Conservation (phyloP, 2,888 invertebrate genomes). For the Andricus quercusramuli region DNA sequence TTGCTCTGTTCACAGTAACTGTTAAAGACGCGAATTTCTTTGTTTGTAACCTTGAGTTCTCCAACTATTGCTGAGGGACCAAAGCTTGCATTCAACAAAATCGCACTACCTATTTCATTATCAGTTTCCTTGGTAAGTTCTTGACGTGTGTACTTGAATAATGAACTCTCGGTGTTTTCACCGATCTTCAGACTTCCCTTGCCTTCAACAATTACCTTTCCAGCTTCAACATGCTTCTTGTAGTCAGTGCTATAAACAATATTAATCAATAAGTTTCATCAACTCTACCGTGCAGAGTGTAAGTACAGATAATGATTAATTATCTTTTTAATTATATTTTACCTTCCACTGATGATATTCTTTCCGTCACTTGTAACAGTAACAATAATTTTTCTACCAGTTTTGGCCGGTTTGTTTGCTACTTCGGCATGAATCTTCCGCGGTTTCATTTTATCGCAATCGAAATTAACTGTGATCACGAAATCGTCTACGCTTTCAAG, state of each 20-base stretch:
- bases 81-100: constrained; percentile 85
- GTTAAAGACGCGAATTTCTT: constrained; percentile 85
- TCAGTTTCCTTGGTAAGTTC: constrained; percentile 81
- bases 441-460: constrained; percentile 83
- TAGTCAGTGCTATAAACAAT: constrained; percentile 82
- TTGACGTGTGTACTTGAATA: constrained; percentile 87
- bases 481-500: constrained; percentile 84
- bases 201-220: constrained; percentile 87
- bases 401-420: constrained; percentile 82
- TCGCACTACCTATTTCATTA: constrained; percentile 85
- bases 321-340: constrained; percentile 34
- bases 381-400: constrained; percentile 84
- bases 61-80: constrained; percentile 86
- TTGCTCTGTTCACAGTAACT: constrained; percentile 90
- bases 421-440: constrained; percentile 85
- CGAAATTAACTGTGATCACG: constrained; percentile 81
- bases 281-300: background rate
- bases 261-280: background rate
- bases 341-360: constrained; percentile 86
- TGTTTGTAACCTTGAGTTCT: constrained; percentile 86
- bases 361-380: constrained; percentile 83
- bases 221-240: constrained; percentile 82
- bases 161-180: constrained; percentile 85
- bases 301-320: background rate
- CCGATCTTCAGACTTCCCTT: constrained; percentile 86